Conservation (phyloP, 2,113 vertebrate genomes). For the Junco hyemalis region DNA sequence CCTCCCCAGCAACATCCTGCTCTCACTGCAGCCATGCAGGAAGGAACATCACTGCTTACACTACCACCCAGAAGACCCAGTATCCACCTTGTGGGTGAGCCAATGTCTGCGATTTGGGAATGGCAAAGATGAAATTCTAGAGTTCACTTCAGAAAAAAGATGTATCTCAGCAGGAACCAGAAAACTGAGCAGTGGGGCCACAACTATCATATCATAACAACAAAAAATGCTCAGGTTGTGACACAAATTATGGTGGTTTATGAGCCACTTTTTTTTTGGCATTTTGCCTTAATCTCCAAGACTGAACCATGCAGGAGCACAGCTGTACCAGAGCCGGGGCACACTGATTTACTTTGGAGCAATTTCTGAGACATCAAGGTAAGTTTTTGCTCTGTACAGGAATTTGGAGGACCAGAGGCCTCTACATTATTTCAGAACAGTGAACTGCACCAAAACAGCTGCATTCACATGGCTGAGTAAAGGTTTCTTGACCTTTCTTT, state of each 20-base stretch:
- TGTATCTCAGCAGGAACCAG: not conserved
- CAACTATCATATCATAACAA: not conserved
- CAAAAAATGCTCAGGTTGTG: rapidly evolving
- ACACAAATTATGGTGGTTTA: not conserved
- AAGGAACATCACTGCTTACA: not conserved
- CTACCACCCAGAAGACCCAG: not conserved
- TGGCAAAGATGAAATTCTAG: not conserved
- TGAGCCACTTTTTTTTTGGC: not conserved
- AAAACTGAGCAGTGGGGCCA: not conserved
- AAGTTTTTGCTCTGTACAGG: not conserved
- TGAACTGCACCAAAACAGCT: not conserved
- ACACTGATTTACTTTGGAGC: not conserved
- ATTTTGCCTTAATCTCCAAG: not conserved
- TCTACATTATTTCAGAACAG: not conserved
- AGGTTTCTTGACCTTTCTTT: not conserved
- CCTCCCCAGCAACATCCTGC: not conserved
- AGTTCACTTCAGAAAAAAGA: not conserved
- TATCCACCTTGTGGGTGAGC: rapidly evolving
- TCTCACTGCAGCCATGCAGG: rapidly evolving
- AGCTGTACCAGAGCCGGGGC: not conserved
- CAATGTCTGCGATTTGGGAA: not conserved
- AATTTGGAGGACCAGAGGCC: not conserved
- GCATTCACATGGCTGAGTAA: not conserved
- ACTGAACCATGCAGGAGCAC: not conserved
- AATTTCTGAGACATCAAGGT: not conserved